Base-by-base conservation (phyloP, 2,113 vertebrate genomes). In the Engraulis encrasicolus region DNA sequence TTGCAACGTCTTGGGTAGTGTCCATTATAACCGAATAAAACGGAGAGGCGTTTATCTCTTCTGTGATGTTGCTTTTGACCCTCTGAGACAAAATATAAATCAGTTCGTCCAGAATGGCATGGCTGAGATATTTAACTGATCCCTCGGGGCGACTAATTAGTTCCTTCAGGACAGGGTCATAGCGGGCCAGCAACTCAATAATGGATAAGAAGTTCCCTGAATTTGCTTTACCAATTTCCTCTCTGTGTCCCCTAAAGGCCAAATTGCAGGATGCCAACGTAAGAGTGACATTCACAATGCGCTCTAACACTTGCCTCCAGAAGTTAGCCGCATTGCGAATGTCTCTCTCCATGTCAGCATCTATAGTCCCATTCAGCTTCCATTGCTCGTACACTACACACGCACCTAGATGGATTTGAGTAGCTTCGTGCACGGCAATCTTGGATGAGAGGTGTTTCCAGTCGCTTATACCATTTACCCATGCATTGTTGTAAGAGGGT, bases 401-500 rank as follows among this genome's bases (percentile, higher is more conserved):
- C 18, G 80, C 52, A 14, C 36, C 52, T 36, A 54, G n/a, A 81
- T 85, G 84, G 6, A 78, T 6, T 58, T 77, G 84, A 40, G 66
- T 54, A 12, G 45, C 38, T 50, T 54, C 79, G 27, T 77, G 79
- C 12, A 38, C n/a, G 52, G 50, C 19, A 40, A 82, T 48, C 49
- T 82, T 82, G 0, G 31, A 27, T 11, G 58, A 74, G 2, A 77
- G 9, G 77, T 82, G 38, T 12, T 15, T 14, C 58, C 61, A 77
- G 36, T 82, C 48, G 14, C 54, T 23, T 6, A 85, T 66, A 77
- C 79, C 84, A 1, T 85, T 85, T 36, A 77, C 66, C 79, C 79
- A 85, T n/a, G 84, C 84, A 78, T 85, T 40, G 12, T 52, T 81
- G 40, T 85, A 81, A 31, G 37, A 48, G 20, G 27, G 61, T 15